phyloP scores from a whole-genome alignment of 1,140 invertebrate genomes.

The Drosophila pandora region DNA sequence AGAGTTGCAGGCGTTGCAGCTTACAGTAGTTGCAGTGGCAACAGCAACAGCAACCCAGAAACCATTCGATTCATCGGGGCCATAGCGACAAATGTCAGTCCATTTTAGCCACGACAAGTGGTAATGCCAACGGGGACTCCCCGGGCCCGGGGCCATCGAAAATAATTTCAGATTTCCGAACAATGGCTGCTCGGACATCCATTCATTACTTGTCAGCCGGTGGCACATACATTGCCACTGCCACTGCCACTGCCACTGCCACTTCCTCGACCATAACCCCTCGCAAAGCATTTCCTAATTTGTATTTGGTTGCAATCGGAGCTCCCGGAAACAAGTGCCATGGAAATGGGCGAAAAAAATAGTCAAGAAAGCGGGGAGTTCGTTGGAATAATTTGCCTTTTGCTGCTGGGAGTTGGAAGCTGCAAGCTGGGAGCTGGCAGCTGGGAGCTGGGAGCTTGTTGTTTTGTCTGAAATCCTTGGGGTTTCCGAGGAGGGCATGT shows the following conservation, averaged over 20 bases:
- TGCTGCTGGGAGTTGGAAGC: too few species aligned
- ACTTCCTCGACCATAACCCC: neutral
- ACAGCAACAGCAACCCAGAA: neutral
- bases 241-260: neutral
- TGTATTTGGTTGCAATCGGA: slow-evolving; percentile 1
- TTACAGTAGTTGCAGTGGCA: neutral
- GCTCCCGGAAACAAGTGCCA: neutral
- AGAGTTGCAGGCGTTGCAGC: neutral
- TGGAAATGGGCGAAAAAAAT: neutral
- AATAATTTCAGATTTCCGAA: slow-evolving; percentile 7
- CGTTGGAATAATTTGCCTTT: neutral
- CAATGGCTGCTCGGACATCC: slow-evolving; percentile 1
- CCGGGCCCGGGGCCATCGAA: neutral
- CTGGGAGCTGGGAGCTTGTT: too few species aligned
- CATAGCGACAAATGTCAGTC: neutral
- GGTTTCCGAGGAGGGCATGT: too few species aligned
- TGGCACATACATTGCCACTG: neutral
- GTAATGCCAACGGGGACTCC: neutral
- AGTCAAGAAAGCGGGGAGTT: neutral
- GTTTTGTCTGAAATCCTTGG: too few species aligned
- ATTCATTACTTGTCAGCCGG: slow-evolving; percentile 1
- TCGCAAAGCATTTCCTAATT: neutral
- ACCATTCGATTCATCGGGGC: neutral
- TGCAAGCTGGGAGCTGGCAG: too few species aligned
- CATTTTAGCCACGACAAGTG: neutral